A percentile compares a stretch with the other conserved stretches of the same genome.
Evolutionary conservation across 2,888 invertebrate species (phyloP).

Genomic region (Yponomeuta sedellus): DNA sequence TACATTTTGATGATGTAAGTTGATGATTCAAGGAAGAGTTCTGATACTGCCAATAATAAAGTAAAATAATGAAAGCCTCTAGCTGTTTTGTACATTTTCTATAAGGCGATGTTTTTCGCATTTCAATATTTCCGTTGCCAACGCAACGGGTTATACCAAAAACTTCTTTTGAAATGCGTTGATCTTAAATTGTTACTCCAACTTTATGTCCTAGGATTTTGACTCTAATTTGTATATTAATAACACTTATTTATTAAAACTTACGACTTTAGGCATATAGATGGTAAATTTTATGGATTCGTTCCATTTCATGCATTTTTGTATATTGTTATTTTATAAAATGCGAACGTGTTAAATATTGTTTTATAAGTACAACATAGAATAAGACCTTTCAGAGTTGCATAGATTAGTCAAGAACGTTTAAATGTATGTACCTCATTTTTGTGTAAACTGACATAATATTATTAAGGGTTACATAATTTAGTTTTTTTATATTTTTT

Average conservation of each 20-base stretch:
- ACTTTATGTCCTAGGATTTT: constrained; percentile 65
- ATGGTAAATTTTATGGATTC: constrained; percentile 40
- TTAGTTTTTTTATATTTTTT: constrained; percentile 26
- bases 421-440: constrained; percentile 74
- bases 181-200: constrained; percentile 7
- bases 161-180: constrained; percentile 8
- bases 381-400: constrained; percentile 19
- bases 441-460: constrained; percentile 50
- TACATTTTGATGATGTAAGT: neutral
- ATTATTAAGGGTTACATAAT: constrained; percentile 49
- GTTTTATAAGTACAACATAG: constrained; percentile 45
- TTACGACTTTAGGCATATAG: constrained; percentile 37
- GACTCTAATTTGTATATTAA: constrained; percentile 51
- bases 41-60: constrained; percentile 8
- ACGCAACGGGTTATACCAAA: constrained; percentile 9
- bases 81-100: constrained; percentile 10
- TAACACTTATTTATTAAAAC: constrained; percentile 56
- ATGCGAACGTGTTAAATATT: constrained; percentile 59
- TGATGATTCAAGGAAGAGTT: neutral
- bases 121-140: neutral
- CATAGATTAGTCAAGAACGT: constrained; percentile 67
- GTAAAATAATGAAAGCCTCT: neutral
- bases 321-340: constrained; percentile 67
- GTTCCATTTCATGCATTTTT: constrained; percentile 73
- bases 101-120: constrained; percentile 3